Conservation (phyloP, 2,888 invertebrate genomes). For the Campopleginae sp. region DNA sequence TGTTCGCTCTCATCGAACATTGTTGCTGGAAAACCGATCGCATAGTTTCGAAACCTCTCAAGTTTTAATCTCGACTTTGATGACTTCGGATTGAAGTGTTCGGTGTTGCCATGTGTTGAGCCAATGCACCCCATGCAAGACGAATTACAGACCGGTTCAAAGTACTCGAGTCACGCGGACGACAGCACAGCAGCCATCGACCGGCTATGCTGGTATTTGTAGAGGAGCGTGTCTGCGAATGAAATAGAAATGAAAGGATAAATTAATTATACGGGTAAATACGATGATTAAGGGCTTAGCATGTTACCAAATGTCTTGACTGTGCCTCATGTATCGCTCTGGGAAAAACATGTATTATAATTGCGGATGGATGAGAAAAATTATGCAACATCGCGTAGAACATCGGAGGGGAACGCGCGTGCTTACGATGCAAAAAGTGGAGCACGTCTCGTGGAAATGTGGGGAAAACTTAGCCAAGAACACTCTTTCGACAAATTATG, state of each 20-base stretch:
- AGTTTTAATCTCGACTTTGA: slow-evolving; percentile 1
- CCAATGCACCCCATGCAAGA: background rate
- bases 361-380: background rate
- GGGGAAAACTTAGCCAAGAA: background rate
- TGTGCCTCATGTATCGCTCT: background rate
- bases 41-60: background rate
- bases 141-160: background rate
- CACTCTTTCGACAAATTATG: background rate
- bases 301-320: background rate
- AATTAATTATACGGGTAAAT: background rate
- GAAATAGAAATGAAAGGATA: background rate
- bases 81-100: background rate
- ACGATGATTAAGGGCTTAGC: background rate
- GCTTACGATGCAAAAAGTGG: background rate
- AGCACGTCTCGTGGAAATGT: background rate
- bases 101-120: background rate
- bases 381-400: background rate
- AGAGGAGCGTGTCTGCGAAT: background rate
- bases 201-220: background rate
- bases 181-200: background rate
- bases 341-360: background rate
- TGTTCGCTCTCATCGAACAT: background rate
- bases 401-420: background rate
- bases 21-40: background rate
- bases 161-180: background rate